Evolutionary conservation across 2,797 vertebrate genomes (phyloP).

Genomic region (Clarias fuscus): DNA sequence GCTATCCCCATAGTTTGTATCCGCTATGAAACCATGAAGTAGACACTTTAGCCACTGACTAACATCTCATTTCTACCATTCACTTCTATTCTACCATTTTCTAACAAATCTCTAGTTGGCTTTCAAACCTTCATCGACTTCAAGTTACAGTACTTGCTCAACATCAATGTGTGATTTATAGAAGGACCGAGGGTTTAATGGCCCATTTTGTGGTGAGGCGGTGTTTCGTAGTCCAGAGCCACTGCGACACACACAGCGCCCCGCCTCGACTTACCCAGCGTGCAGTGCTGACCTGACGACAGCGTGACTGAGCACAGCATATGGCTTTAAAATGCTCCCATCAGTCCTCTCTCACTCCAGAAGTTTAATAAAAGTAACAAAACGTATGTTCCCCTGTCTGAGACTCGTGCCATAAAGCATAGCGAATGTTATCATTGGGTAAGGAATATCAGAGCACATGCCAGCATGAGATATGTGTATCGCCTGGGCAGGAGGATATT

Average conservation of each 20-base stretch:
- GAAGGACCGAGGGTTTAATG: slow-evolving; percentile 45
- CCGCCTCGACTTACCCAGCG: slow-evolving; percentile 14
- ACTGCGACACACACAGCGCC: slow-evolving; percentile 23
- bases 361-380: slow-evolving; percentile 29
- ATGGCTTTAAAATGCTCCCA: slow-evolving; percentile 42
- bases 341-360: slow-evolving; percentile 5
- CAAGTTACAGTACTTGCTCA: slow-evolving; percentile 23
- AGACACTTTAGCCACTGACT: not conserved
- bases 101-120: not conserved
- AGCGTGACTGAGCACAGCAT: slow-evolving; percentile 26
- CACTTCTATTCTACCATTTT: too few species aligned
- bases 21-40: not conserved
- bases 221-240: slow-evolving; percentile 34
- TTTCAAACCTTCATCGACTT: slow-evolving; percentile 5
- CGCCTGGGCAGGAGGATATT: slow-evolving; percentile 43
- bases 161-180: slow-evolving; percentile 45
- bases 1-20: not conserved
- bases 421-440: slow-evolving; percentile 32
- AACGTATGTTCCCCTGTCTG: slow-evolving; percentile 17
- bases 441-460: slow-evolving; percentile 46
- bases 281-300: slow-evolving; percentile 40
- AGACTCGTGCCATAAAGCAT: slow-evolving; percentile 34
- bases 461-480: slow-evolving; percentile 44
- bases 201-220: slow-evolving; percentile 47
- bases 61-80: not conserved